Evolutionary conservation across 2,797 vertebrate genomes (phyloP).

Genomic region (Eupleurogrammus muticus): DNA sequence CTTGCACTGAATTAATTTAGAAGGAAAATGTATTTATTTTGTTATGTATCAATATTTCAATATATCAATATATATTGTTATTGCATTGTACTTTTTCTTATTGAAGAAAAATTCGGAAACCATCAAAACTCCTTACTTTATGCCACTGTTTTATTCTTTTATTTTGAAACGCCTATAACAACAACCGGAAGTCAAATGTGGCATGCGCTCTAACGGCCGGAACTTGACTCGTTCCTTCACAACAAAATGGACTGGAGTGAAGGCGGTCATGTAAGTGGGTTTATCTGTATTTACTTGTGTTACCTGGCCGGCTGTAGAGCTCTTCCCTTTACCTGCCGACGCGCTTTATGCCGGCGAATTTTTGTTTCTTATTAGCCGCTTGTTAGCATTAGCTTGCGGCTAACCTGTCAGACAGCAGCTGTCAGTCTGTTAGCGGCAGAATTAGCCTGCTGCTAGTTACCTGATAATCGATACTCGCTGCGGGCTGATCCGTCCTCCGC

Average conservation of each 20-base stretch:
- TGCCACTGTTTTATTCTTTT: constrained; percentile 9
- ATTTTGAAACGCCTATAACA: constrained; percentile 30
- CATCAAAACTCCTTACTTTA: too few species aligned
- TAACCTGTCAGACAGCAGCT: not conserved
- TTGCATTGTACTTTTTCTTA: too few species aligned
- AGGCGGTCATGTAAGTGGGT: constrained; percentile 56
- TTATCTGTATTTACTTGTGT: not conserved
- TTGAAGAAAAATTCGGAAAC: too few species aligned
- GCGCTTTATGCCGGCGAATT: too few species aligned
- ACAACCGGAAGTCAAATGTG: constrained; percentile 22
- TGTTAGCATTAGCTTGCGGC: constrained; percentile 21
- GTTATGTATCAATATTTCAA: too few species aligned
- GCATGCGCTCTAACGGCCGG: constrained; percentile 14
- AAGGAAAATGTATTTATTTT: too few species aligned
- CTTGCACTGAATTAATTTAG: too few species aligned
- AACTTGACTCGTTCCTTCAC: constrained; percentile 60
- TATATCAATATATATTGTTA: too few species aligned
- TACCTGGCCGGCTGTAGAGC: accelerated
- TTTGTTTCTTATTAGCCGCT: constrained; percentile 4
- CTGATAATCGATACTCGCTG: not conserved
- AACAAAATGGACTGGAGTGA: constrained; percentile 74
- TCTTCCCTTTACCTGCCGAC: not conserved
- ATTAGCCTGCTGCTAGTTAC: constrained; percentile 20
- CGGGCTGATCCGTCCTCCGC: not conserved
- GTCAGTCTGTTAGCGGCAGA: constrained; percentile 10